Evolutionary conservation across 2,888 invertebrate species (phyloP).

Genomic region (Campoletis raptor): DNA sequence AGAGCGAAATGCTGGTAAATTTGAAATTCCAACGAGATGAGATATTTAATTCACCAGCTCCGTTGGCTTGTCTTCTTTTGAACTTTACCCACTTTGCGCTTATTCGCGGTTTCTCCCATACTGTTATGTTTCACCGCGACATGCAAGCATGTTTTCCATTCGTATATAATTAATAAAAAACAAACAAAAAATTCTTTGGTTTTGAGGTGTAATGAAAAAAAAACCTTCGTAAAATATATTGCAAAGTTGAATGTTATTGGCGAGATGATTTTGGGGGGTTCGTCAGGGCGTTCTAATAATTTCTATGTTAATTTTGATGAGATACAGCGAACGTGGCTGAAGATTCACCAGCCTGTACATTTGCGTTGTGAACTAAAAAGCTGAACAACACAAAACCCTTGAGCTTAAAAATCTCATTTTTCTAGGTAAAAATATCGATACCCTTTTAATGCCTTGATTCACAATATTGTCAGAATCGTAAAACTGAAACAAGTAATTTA

Average conservation of each 20-base stretch:
- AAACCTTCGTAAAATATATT: not conserved
- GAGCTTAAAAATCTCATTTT: not conserved
- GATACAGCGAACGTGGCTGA: not conserved
- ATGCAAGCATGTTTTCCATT: not conserved
- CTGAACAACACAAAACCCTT: not conserved
- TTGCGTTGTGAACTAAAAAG: not conserved
- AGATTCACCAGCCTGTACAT: not conserved
- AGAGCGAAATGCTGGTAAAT: not conserved
- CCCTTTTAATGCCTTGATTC: no score
- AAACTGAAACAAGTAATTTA: not conserved
- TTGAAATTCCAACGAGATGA: slow-evolving; percentile 34
- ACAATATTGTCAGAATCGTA: not conserved
- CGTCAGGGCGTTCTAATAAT: not conserved
- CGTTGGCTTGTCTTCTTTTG: not conserved
- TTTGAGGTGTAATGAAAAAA: not conserved
- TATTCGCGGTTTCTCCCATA: slow-evolving; percentile 3
- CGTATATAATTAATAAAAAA: not conserved
- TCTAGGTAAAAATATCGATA: not conserved
- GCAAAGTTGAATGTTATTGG: not conserved
- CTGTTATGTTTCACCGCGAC: not conserved
- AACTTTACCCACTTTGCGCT: slow-evolving; percentile 19
- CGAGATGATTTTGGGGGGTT: not conserved
- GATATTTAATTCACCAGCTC: slow-evolving; percentile 37
- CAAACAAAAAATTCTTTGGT: not conserved
- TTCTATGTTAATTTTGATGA: not conserved